Evolutionary conservation across 2,113 vertebrate species (phyloP).

Genomic region (Poecile atricapillus): DNA sequence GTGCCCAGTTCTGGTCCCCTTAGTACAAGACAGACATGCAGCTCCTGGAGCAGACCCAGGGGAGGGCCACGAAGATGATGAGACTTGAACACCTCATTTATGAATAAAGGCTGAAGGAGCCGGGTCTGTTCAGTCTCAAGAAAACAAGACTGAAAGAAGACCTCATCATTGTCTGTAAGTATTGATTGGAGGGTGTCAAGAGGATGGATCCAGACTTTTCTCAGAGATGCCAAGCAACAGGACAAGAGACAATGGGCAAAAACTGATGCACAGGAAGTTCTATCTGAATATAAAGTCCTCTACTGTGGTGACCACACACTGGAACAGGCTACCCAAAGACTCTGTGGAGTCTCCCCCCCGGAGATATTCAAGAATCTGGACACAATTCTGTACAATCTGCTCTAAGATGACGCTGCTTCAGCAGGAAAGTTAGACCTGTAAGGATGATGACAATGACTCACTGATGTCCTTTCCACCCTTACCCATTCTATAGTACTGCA

Average conservation of each 20-base stretch:
- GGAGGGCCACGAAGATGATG: background rate
- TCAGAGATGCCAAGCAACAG: background rate
- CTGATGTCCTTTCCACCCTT: background rate
- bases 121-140: background rate
- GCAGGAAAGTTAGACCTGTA: background rate
- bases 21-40: background rate
- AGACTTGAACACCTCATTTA: background rate
- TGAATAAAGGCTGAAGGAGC: background rate
- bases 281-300: background rate
- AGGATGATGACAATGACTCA: background rate
- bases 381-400: background rate
- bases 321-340: background rate
- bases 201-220: background rate
- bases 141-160: rapidly evolving
- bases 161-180: too few species aligned
- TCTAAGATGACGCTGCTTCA: background rate
- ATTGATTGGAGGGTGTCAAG: background rate
- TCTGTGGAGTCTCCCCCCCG: too few species aligned
- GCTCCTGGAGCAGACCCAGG: background rate
- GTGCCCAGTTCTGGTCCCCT: background rate
- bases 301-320: rapidly evolving
- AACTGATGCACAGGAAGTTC: background rate
- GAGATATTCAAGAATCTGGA: background rate
- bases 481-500: background rate
- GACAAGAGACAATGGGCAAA: background rate